These are phyloP conservation scores for Drosophila pseudotakahashii DNA, from an alignment of 2,888 invertebrate genomes.

Conservation along the genomic window DNA sequence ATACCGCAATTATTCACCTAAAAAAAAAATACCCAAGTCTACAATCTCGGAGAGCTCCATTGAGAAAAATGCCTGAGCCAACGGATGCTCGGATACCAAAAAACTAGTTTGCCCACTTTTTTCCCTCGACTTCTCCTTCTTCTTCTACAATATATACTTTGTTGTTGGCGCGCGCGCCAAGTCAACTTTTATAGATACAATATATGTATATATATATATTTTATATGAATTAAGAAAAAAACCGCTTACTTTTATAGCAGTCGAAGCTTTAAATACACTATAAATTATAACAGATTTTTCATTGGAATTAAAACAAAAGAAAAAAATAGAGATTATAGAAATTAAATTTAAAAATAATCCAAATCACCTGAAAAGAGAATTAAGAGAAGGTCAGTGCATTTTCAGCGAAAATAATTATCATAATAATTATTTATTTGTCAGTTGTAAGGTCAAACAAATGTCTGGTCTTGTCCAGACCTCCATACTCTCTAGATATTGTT, in stretches of 20 bases:
- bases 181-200: slow-evolving; percentile 60
- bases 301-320: too few species aligned
- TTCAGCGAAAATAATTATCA: not conserved
- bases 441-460: slow-evolving; percentile 9
- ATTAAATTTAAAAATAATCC: not conserved
- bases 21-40: slow-evolving; percentile 63
- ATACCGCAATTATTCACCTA: slow-evolving; percentile 68
- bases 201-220: slow-evolving; percentile 15
- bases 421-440: slow-evolving; percentile 2
- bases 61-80: slow-evolving; percentile 73
- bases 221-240: slow-evolving; percentile 14
- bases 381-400: not conserved
- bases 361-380: not conserved
- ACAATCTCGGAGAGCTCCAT: slow-evolving; percentile 68
- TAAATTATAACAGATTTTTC: too few species aligned
- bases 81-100: slow-evolving; percentile 78
- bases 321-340: too few species aligned
- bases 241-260: not conserved
- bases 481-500: slow-evolving; percentile 17
- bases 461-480: not conserved
- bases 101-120: slow-evolving; percentile 83
- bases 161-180: slow-evolving; percentile 69
- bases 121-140: slow-evolving; percentile 32
- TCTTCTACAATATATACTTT: slow-evolving; percentile 47
- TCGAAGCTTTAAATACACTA: slow-evolving; percentile 1